Conservation (phyloP, 2,888 invertebrate genomes). For the Hirtodrosophila duncani region DNA sequence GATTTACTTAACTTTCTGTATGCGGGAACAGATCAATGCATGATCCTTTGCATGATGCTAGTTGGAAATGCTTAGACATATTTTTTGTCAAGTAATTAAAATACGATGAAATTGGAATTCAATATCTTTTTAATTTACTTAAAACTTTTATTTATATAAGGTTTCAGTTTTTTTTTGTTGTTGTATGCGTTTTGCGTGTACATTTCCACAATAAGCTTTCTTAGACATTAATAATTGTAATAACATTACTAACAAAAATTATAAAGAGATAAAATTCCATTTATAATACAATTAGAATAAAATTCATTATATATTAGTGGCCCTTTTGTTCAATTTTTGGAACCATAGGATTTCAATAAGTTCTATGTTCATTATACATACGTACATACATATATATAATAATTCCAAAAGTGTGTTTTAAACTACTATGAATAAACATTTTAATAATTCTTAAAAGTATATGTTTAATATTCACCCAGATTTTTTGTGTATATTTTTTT, state of each 20-base stretch:
- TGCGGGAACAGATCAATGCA: too few relatives aligned
- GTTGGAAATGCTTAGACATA: not conserved
- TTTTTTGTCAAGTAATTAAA: not conserved
- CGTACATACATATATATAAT: constrained; percentile 22
- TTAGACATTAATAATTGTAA: constrained; percentile 61
- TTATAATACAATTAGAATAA: constrained; percentile 67
- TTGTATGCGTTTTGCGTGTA: constrained; percentile 69
- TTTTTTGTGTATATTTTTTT: constrained; percentile 28
- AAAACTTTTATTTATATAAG: constrained; percentile 58
- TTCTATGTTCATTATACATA: constrained; percentile 11
- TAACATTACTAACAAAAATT: constrained; percentile 77
- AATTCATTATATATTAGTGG: constrained; percentile 55
- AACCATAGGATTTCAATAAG: constrained; percentile 44
- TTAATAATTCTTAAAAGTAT: constrained; percentile 41
- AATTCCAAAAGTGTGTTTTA: constrained; percentile 31
- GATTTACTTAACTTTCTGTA: too few relatives aligned
- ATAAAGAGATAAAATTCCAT: constrained; percentile 45
- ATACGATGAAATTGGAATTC: not conserved
- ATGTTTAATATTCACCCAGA: constrained; percentile 52
- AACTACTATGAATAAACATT: constrained; percentile 1
- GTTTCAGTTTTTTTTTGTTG: constrained; percentile 23
- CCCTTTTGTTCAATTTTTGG: constrained; percentile 37
- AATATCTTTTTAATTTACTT: constrained; percentile 23
- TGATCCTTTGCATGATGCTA: too few relatives aligned
- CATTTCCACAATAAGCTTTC: constrained; percentile 69